Evolutionary conservation across 2,888 invertebrate genomes (phyloP).

Genomic region (Petrophora chlorosata): DNA sequence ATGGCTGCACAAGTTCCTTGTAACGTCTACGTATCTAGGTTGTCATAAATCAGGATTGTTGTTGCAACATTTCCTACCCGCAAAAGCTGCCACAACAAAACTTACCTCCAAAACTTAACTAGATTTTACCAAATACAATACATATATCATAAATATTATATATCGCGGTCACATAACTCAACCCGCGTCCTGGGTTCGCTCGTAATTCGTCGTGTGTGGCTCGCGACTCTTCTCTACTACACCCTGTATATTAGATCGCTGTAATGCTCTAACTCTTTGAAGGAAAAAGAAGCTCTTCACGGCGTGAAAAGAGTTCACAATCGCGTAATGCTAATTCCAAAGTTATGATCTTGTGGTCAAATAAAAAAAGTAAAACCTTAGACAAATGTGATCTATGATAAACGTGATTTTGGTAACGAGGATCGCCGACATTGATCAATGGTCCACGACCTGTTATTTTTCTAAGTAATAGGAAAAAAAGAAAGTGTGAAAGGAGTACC

Average conservation of each 20-base stretch:
- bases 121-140: slow-evolving; percentile 60
- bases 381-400: slow-evolving; percentile 82
- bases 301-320: slow-evolving; percentile 40
- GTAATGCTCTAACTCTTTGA: slow-evolving; percentile 40
- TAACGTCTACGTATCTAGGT: not conserved
- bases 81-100: slow-evolving; percentile 23
- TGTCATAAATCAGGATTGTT: slow-evolving; percentile 9
- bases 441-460: slow-evolving; percentile 70
- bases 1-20: not conserved
- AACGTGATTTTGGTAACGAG: slow-evolving; percentile 82
- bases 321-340: slow-evolving; percentile 26
- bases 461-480: slow-evolving; percentile 65
- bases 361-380: slow-evolving; percentile 67
- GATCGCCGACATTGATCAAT: slow-evolving; percentile 67
- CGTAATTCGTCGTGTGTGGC: slow-evolving; percentile 82
- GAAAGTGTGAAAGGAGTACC: slow-evolving; percentile 63
- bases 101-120: slow-evolving; percentile 43
- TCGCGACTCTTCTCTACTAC: slow-evolving; percentile 68
- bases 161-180: slow-evolving; percentile 75
- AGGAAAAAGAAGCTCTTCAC: slow-evolving; percentile 45
- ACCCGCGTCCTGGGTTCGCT: slow-evolving; percentile 68
- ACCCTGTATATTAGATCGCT: slow-evolving; percentile 54
- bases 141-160: slow-evolving; percentile 74
- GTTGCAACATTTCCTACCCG: slow-evolving; percentile 11
- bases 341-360: slow-evolving; percentile 43